Evolutionary conservation across 2,113 vertebrate species (phyloP).

Genomic region (Coptodon bakossiorum): DNA sequence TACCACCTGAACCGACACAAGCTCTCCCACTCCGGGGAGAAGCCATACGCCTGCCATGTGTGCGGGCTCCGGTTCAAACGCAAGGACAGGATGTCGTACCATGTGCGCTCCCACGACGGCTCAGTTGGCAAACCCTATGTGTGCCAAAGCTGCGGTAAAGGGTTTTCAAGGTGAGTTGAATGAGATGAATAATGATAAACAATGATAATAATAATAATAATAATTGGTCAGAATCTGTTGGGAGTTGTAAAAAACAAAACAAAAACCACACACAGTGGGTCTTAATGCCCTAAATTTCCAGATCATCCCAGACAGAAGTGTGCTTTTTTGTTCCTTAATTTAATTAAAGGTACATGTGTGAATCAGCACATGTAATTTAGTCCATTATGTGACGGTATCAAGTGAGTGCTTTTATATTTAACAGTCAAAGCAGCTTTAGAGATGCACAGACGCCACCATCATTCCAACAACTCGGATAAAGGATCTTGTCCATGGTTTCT

Average conservation of each 20-base stretch:
- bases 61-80: constrained; percentile 96
- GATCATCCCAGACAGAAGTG: background rate
- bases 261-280: background rate
- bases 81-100: constrained; percentile 98
- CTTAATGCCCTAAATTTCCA: background rate
- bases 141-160: constrained; percentile 98
- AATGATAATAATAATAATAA: background rate
- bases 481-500: background rate
- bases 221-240: background rate
- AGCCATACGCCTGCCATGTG: constrained; percentile 96
- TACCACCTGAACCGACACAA: constrained; percentile 99
- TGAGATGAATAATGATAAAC: background rate
- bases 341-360: background rate
- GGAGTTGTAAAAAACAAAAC: background rate
- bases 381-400: background rate
- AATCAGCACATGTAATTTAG: background rate
- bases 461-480: background rate
- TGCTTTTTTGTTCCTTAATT: background rate
- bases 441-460: background rate
- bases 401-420: background rate
- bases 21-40: constrained; percentile 96
- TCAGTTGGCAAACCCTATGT: constrained; percentile 98
- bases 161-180: constrained; percentile 91
- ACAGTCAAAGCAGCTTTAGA: background rate
- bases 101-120: constrained; percentile 95